A percentile compares a stretch with the other conserved stretches of the same genome.
Evolutionary conservation across 2,888 invertebrate genomes (phyloP).

Genomic region (Caenorhabditis macrosperma): DNA sequence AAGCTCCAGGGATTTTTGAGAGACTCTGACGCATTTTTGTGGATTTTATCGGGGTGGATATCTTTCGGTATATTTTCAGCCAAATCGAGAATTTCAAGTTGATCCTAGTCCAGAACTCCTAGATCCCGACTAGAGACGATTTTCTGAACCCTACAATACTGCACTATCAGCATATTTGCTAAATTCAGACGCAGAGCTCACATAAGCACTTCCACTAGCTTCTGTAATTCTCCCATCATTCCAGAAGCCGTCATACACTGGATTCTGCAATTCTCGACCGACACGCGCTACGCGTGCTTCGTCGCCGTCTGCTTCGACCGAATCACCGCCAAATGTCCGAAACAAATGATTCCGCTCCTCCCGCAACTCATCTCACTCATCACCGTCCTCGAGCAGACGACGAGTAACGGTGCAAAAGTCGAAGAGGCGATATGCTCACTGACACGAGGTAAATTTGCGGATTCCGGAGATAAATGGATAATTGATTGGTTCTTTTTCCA

Average conservation of each 20-base stretch:
- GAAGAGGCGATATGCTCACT: conserved; percentile 60
- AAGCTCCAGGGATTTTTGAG: no score
- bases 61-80: no score
- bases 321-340: conserved; percentile 54
- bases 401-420: conserved; percentile 51
- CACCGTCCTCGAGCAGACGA: conserved; percentile 47
- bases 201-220: background rate
- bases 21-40: no score
- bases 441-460: conserved; percentile 36
- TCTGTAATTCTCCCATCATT: conserved; percentile 8
- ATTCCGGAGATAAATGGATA: no score
- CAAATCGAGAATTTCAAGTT: background rate
- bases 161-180: no score
- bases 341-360: conserved; percentile 29
- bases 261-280: conserved; percentile 61
- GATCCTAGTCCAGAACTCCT: no score
- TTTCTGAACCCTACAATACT: no score
- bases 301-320: conserved; percentile 66
- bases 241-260: conserved; percentile 68
- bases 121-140: no score
- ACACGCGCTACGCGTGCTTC: conserved; percentile 43
- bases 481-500: conserved; percentile 45
- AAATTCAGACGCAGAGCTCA: no score
- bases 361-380: conserved; percentile 42
- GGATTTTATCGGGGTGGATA: no score